Conservation (phyloP, 2,888 invertebrate genomes). For the Theodoxus fluviatilis region DNA sequence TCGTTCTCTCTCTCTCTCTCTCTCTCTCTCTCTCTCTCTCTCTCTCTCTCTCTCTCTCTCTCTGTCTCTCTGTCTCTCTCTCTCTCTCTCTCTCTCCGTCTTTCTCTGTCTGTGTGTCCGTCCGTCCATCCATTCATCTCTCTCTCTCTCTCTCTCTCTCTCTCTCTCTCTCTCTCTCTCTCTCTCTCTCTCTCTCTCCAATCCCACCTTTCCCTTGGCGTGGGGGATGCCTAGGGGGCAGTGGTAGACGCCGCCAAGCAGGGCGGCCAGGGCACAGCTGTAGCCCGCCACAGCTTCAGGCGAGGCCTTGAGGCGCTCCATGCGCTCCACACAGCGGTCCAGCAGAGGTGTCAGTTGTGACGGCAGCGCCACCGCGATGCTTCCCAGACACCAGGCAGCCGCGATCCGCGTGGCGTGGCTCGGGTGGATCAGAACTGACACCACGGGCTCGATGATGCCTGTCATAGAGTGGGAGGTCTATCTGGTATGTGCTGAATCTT, state of each 20-base stretch:
- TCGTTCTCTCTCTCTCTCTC: not conserved
- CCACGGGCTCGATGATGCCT: slow-evolving; percentile 80
- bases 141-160: not conserved
- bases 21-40: too few species aligned
- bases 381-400: slow-evolving; percentile 92
- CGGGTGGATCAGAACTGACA: slow-evolving; percentile 89
- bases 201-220: slow-evolving; percentile 93
- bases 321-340: slow-evolving; percentile 71
- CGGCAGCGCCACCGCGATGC: slow-evolving; percentile 91
- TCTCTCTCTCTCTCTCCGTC: not conserved
- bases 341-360: slow-evolving; percentile 92
- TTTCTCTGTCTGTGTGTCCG: too few species aligned
- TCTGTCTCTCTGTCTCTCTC: rapidly evolving
- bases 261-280: slow-evolving; percentile 90
- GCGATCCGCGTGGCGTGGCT: slow-evolving; percentile 91
- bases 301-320: slow-evolving; percentile 80
- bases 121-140: too few species aligned
- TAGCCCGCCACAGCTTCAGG: slow-evolving; percentile 78
- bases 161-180: too few species aligned
- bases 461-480: slow-evolving; percentile 36
- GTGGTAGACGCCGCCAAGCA: slow-evolving; percentile 83
- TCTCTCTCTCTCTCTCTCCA: too few species aligned
- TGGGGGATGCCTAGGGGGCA: slow-evolving; percentile 83
- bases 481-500: not conserved
- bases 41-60: not conserved